Evolutionary conservation across 2,113 vertebrate genomes (phyloP).

Genomic region (Felis chaus): DNA sequence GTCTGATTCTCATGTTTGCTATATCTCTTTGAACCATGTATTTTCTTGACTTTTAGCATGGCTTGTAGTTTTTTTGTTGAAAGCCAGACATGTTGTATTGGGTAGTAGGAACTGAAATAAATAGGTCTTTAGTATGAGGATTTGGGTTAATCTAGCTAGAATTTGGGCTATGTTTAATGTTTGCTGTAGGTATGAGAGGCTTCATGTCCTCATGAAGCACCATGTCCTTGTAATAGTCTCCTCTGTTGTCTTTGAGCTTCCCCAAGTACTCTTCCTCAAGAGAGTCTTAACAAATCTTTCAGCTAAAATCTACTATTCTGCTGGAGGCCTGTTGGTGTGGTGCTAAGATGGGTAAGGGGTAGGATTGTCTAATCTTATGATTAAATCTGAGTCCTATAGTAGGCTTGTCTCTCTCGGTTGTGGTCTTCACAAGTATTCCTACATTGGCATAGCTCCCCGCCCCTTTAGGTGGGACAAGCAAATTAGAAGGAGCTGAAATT

Average conservation of each 20-base stretch:
- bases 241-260: background rate
- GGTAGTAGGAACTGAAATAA: background rate
- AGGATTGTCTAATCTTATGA: background rate
- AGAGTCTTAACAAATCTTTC: background rate
- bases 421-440: background rate
- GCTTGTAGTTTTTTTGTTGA: constrained; percentile 33
- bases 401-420: background rate
- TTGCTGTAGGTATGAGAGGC: background rate
- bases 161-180: background rate
- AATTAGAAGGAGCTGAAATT: background rate
- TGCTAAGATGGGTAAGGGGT: background rate
- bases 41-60: constrained; percentile 52
- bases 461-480: background rate
- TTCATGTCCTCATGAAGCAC: background rate
- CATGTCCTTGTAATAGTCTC: background rate
- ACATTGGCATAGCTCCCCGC: background rate
- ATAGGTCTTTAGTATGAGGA: background rate
- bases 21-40: constrained; percentile 23
- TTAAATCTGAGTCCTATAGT: background rate
- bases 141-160: constrained; percentile 31
- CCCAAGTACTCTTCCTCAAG: background rate
- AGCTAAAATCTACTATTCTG: background rate
- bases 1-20: constrained; percentile 30
- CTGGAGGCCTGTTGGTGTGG: background rate
- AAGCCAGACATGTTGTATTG: constrained; percentile 32